Conservation (phyloP, 92 coral and sea anemone species). For the Plumapathes pennacea region DNA sequence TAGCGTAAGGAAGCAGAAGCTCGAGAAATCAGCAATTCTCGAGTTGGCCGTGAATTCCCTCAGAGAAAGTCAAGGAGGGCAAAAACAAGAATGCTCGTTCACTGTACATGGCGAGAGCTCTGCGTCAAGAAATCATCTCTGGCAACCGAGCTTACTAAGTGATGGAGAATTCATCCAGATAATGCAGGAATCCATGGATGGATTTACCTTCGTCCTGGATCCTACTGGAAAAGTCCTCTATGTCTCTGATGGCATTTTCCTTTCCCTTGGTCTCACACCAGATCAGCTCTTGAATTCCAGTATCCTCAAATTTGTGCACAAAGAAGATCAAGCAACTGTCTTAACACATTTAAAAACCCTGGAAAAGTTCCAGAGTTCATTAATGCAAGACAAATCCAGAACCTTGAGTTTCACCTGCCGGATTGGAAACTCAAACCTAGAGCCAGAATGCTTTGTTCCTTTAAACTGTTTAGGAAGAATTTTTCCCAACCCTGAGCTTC, state of each 20-base stretch:
- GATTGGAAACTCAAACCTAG: no score
- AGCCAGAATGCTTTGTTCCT: no score
- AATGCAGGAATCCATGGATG: slow-evolving; percentile 41
- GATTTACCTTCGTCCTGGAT: slow-evolving; percentile 23
- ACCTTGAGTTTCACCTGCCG: no score
- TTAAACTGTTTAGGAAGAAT: no score
- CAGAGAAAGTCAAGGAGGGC: slow-evolving; percentile 17
- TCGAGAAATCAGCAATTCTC: slow-evolving; percentile 24
- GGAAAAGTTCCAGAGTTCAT: no score
- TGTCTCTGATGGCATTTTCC: slow-evolving; percentile 35
- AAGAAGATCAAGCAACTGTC: slow-evolving; percentile 30
- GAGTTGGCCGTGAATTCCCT: slow-evolving; percentile 34
- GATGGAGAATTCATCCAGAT: slow-evolving; percentile 46
- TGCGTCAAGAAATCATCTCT: slow-evolving; percentile 1
- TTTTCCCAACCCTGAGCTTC: no score
- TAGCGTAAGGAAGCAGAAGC: slow-evolving; percentile 2
- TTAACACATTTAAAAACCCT: slow-evolving; percentile 31
- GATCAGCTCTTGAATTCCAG: slow-evolving; percentile 28
- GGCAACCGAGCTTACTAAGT: slow-evolving; percentile 60
- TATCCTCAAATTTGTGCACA: slow-evolving; percentile 41
- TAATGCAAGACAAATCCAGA: no score
- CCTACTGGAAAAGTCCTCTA: slow-evolving; percentile 34
- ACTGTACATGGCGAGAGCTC: slow-evolving; percentile 1
- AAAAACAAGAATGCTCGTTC: no score
- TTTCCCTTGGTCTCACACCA: slow-evolving; percentile 36